Evolutionary conservation across 2,113 vertebrate species (phyloP).

Genomic region (Phycodurus eques): DNA sequence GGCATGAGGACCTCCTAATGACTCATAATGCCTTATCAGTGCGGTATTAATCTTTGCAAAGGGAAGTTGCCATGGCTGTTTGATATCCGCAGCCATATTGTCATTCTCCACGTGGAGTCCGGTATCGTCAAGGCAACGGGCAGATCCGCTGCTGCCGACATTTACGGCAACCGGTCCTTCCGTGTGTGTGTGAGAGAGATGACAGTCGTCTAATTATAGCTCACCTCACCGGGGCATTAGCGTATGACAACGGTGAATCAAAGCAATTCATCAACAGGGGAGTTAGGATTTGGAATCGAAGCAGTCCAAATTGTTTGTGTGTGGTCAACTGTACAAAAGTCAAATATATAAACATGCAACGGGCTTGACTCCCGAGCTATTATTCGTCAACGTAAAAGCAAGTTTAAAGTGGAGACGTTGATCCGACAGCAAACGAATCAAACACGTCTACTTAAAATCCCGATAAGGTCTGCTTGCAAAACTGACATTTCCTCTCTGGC

Average conservation of each 20-base stretch:
- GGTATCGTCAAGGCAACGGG: conserved; percentile 69
- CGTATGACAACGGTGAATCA: conserved; percentile 33
- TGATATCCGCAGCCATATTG: conserved; percentile 50
- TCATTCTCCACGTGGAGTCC: conserved; percentile 66
- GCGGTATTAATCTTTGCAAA: not conserved
- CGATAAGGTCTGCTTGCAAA: not conserved
- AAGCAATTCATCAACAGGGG: conserved; percentile 10
- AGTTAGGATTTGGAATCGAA: not conserved
- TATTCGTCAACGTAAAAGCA: not conserved
- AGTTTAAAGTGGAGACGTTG: not conserved
- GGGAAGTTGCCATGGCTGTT: not conserved
- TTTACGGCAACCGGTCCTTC: conserved; percentile 53
- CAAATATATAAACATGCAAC: not conserved
- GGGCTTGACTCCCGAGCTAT: not conserved
- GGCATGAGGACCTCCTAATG: not conserved
- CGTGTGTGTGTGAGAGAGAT: conserved; percentile 33
- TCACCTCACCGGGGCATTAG: conserved; percentile 29
- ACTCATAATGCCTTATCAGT: not conserved
- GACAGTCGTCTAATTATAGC: conserved; percentile 43
- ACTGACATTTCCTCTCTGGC: conserved; percentile 1
- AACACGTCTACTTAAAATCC: conserved; percentile 2
- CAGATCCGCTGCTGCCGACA: conserved; percentile 64
- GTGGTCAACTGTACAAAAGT: not conserved
- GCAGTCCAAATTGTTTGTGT: not conserved
- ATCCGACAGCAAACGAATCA: conserved; percentile 2